A percentile compares a stretch with the other conserved stretches of the same genome.
Conservation (phyloP, 2,888 invertebrate species). For the Mesorhabditis spiculigera region DNA sequence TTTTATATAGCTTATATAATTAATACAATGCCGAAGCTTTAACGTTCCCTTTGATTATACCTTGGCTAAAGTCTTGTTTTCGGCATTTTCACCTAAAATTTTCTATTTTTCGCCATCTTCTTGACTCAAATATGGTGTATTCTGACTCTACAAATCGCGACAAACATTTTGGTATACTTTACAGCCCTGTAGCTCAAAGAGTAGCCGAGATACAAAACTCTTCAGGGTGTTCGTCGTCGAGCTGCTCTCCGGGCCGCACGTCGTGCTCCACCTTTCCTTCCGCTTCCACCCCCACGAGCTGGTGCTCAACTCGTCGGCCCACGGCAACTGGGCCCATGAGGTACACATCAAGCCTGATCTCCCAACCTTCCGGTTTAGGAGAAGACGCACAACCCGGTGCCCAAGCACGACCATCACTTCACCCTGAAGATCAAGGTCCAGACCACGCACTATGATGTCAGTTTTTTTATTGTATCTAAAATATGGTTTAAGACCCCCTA, state of each 20-base stretch:
- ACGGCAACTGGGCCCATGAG: constrained; percentile 41
- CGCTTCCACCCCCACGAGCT: constrained; percentile 42
- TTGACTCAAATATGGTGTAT: no score
- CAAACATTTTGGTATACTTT: no score
- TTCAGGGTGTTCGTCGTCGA: constrained; percentile 43
- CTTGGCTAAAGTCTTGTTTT: no score
- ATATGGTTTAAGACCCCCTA: not conserved
- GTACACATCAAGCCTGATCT: not conserved
- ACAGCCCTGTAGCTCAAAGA: no score
- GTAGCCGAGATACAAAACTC: not conserved
- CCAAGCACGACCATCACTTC: constrained; percentile 21
- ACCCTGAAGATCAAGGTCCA: constrained; percentile 20
- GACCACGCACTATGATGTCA: constrained; percentile 18
- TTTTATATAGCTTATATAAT: not conserved
- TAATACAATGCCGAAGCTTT: not conserved
- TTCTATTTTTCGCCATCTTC: no score
- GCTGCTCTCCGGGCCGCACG: constrained; percentile 44
- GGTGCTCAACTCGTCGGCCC: constrained; percentile 36
- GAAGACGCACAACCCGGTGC: not conserved
- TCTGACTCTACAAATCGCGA: no score
- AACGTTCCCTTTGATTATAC: no score
- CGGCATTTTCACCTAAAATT: no score
- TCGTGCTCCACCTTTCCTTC: constrained; percentile 49
- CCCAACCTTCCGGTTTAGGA: not conserved
- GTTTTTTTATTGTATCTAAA: not conserved